Percentiles rank a stretch among this genome's conserved stretches.
Conservation (phyloP, 2,888 invertebrate species). For the Syrphus vitripennis region DNA sequence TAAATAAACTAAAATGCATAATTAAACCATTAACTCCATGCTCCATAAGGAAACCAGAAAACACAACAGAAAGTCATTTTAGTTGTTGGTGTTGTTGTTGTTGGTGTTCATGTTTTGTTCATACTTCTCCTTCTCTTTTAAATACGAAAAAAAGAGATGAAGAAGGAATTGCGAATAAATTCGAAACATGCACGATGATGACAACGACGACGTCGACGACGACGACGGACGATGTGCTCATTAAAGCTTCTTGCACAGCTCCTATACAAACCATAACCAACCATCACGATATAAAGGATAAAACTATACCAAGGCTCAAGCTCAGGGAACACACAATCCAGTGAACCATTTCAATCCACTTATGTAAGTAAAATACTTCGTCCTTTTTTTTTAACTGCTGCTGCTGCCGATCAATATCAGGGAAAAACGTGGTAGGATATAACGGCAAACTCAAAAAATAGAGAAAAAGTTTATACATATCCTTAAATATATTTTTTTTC, state of each 20-base stretch:
- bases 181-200: slow-evolving; percentile 14
- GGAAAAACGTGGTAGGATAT: background rate
- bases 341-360: slow-evolving; percentile 51
- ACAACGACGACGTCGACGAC: background rate
- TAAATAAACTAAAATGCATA: slow-evolving; percentile 65
- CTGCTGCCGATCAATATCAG: slow-evolving; percentile 38
- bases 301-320: background rate
- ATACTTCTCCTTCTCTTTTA: background rate
- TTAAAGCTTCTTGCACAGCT: slow-evolving; percentile 9
- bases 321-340: slow-evolving; percentile 14
- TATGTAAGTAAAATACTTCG: slow-evolving; percentile 37
- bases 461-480: slow-evolving; percentile 5
- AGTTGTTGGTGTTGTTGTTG: background rate
- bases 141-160: background rate
- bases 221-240: background rate
- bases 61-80: background rate
- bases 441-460: background rate
- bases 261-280: background rate
- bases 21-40: slow-evolving; percentile 63
- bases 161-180: background rate
- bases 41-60: too few relatives aligned
- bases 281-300: slow-evolving; percentile 29
- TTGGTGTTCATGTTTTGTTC: background rate
- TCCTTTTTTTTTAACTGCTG: background rate
- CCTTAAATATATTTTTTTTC: slow-evolving; percentile 26